These are phyloP conservation scores for Xerus inauris DNA, from an alignment of 2,113 vertebrate genomes.

Conservation along the genomic window DNA sequence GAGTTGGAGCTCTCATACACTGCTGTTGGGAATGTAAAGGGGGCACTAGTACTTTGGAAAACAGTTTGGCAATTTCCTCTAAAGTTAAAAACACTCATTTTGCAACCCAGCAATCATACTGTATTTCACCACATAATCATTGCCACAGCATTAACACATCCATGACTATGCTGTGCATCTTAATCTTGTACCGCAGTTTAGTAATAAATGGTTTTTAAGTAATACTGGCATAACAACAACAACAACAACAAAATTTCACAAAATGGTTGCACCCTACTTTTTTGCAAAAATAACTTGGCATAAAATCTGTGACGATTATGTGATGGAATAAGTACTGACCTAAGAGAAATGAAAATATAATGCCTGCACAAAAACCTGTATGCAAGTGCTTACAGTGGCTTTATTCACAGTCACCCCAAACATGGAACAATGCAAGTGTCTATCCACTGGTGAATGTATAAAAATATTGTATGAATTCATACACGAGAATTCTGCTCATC, in stretches of 20 bases:
- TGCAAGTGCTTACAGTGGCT: background rate
- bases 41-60: background rate
- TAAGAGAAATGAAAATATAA: slow-evolving; percentile 29
- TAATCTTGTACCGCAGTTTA: no score
- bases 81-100: background rate
- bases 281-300: no score
- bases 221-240: no score
- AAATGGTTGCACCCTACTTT: no score
- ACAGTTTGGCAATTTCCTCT: background rate
- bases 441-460: background rate
- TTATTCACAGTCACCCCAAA: background rate
- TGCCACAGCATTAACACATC: no score
- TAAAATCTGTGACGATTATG: no score
- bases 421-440: background rate
- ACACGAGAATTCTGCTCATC: background rate
- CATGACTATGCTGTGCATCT: no score
- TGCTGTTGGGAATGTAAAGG: background rate
- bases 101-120: background rate
- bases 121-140: no score
- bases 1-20: background rate
- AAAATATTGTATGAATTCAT: background rate
- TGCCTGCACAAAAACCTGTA: background rate
- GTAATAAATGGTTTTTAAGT: no score
- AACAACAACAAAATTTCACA: no score
- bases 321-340: background rate